Evolutionary conservation across 2,797 vertebrate species (phyloP).

Genomic region (Enteromius mattozi): DNA sequence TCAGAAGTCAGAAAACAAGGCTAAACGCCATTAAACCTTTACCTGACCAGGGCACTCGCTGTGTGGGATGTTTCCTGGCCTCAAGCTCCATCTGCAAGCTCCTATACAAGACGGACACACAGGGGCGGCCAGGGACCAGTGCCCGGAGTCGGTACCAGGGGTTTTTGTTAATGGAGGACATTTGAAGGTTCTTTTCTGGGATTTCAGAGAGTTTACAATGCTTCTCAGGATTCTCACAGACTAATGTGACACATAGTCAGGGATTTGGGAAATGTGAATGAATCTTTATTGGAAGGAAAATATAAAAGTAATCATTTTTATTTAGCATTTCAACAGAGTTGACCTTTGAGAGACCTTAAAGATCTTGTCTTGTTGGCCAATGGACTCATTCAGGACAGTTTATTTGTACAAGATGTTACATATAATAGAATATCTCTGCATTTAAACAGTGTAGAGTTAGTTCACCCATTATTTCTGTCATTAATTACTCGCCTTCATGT

Average conservation of each 20-base stretch:
- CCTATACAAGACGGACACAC: not conserved
- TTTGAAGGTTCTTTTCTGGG: not conserved
- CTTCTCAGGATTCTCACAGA: conserved; percentile 29
- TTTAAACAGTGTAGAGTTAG: not conserved
- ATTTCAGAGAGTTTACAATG: conserved; percentile 13
- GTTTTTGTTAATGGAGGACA: not conserved
- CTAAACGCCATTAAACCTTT: conserved; percentile 73
- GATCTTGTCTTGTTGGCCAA: not conserved
- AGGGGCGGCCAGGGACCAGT: not conserved
- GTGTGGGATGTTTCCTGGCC: not conserved
- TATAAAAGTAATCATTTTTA: not conserved
- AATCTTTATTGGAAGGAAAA: not conserved
- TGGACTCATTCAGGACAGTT: not conserved
- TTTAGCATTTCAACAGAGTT: not conserved
- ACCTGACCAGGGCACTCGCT: not conserved
- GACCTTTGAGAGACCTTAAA: not conserved
- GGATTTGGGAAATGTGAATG: not conserved
- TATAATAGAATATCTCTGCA: not conserved
- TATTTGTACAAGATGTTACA: not conserved
- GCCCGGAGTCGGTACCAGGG: not conserved
- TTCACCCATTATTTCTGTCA: not conserved
- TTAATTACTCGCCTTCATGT: not conserved
- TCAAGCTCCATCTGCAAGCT: not conserved
- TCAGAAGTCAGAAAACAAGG: conserved; percentile 65
- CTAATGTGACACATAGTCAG: not conserved